phyloP scores from a whole-genome alignment of 2,797 vertebrate genomes.

The Harpagifer antarcticus region DNA sequence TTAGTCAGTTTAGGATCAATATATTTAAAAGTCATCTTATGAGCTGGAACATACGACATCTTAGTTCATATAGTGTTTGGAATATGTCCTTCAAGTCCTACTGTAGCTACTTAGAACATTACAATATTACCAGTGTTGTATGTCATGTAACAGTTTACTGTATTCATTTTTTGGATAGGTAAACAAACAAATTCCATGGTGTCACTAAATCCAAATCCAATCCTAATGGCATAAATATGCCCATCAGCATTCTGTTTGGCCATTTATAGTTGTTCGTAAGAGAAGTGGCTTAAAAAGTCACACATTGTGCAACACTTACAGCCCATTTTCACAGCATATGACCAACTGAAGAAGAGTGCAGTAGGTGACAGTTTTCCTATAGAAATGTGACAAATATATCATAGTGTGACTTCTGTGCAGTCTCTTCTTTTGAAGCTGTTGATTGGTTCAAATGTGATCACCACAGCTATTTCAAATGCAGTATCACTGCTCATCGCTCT shows the following conservation, averaged over 20 bases:
- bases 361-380: background rate
- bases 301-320: conserved; percentile 24
- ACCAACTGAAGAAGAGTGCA: background rate
- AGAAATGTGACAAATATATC: background rate
- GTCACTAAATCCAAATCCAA: background rate
- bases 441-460: background rate
- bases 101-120: background rate
- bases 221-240: background rate
- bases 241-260: background rate
- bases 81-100: background rate
- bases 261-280: background rate
- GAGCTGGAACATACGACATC: background rate
- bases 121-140: background rate
- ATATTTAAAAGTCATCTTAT: background rate
- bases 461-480: background rate
- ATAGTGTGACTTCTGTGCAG: background rate
- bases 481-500: background rate
- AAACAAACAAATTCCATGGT: background rate
- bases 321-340: conserved; percentile 3
- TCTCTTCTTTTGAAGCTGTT: background rate
- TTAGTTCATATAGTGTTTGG: background rate
- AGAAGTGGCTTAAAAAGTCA: conserved; percentile 19
- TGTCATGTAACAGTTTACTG: background rate
- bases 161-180: too few relatives aligned
- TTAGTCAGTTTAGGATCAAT: background rate